Evolutionary conservation across 92 coral and sea anemone genomes (phyloP), one percentile per base, ranked within the genome.

Genomic region (Pocillopora meandrina): DNA sequence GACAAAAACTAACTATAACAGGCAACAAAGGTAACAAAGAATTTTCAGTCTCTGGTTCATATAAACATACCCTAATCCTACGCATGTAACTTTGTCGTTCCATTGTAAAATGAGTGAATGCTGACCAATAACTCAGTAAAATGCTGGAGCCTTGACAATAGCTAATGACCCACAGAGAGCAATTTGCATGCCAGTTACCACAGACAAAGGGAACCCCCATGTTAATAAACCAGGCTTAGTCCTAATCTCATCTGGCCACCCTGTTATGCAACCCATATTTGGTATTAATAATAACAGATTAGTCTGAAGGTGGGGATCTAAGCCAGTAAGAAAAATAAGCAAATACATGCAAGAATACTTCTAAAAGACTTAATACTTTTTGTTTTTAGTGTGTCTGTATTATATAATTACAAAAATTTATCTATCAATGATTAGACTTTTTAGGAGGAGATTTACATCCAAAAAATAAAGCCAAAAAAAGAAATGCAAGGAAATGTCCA

Each of bases 241-340:
- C 74, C 20, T 70, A 70, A 70, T 70, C 74, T 49, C 74, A 34
- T 36, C 55, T 17, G 55, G 72, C 16, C 23, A 42, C 58, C 21
- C 62, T 10, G 60, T 47, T 47, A 65, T 65, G 20, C 58, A 61
- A 34, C 21, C 81, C 81, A 77, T 61, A 61, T 77, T 61, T 33
- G 71, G 81, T 77, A 71, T 63, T 20, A 74, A 65, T 19, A 78
- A 78, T 42, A 52, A 7, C 56, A 61, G 56, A 75, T 17, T 58
- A 75, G 9, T 26, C 3, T 16, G 31, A 61, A 63, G 47, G 61
- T 36, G 23, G 68, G 65, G 31, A 78, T 34, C 49, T 42, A 12
- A 23, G 60, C 36, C 56, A 62, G 34, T 9, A 35, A 61, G 49
- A 77, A 77, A 77, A n/a, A 34, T 12, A 36, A 61, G 52, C 55